phyloP scores from a whole-genome alignment of 2,888 invertebrate species.

The Dromius quadrimaculatus region DNA sequence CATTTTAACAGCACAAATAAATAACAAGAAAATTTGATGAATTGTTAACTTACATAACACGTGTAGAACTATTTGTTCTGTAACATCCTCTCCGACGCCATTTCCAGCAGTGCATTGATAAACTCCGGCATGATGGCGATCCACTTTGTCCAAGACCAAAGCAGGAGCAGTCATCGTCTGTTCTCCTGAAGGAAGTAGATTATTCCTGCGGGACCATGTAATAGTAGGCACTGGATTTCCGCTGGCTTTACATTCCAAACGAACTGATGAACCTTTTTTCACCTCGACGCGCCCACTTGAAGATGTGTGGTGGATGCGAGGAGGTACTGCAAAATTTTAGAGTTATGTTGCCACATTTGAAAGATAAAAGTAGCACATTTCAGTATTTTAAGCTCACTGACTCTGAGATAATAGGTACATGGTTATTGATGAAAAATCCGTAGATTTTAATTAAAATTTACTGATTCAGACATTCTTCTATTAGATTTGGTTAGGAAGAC shows the following conservation, averaged over 20 bases:
- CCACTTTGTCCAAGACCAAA: conserved; percentile 73
- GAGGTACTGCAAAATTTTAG: too few relatives aligned
- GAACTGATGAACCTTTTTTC: conserved; percentile 69
- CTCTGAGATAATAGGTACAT: too few relatives aligned
- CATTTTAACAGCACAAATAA: too few relatives aligned
- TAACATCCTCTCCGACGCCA: conserved; percentile 73
- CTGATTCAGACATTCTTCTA: too few relatives aligned
- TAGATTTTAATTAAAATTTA: too few relatives aligned
- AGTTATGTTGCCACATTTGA: too few relatives aligned
- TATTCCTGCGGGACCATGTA: conserved; percentile 70
- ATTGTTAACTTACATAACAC: conserved; percentile 74
- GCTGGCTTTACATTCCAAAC: conserved; percentile 68
- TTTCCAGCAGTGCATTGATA: conserved; percentile 75
- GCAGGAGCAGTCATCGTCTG: conserved; percentile 73
- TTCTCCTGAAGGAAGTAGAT: conserved; percentile 71
- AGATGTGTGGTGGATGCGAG: conserved; percentile 73
- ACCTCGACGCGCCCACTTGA: conserved; percentile 75
- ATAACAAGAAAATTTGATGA: too few relatives aligned
- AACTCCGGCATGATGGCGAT: conserved; percentile 74
- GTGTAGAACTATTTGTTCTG: conserved; percentile 73
- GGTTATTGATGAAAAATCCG: too few relatives aligned
- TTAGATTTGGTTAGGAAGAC: too few relatives aligned
- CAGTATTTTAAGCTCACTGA: too few relatives aligned
- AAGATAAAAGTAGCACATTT: too few relatives aligned
- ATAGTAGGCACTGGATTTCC: conserved; percentile 70